phyloP scores from a whole-genome alignment of 1,140 invertebrate species.

The Sinonovacula constricta region DNA sequence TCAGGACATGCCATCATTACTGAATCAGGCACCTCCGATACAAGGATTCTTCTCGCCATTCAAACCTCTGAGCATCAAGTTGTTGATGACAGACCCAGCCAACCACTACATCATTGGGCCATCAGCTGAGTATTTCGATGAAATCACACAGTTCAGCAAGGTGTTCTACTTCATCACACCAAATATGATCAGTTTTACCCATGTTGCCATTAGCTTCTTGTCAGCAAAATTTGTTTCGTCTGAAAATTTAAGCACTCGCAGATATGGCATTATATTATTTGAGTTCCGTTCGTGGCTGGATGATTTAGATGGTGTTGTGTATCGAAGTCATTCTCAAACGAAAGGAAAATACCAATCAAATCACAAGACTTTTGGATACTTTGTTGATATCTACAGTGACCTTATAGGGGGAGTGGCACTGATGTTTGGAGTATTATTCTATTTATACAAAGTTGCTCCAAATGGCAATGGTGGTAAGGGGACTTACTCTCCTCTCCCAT shows the following conservation, averaged over 20 bases:
- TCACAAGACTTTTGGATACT: slow-evolving; percentile 66
- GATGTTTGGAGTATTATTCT: slow-evolving; percentile 64
- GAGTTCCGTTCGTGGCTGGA: slow-evolving; percentile 73
- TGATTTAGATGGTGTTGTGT: slow-evolving; percentile 72
- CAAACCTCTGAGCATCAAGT: slow-evolving; percentile 66
- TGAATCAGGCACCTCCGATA: slow-evolving; percentile 17
- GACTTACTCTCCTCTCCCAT: slow-evolving; percentile 39
- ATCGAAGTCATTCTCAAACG: slow-evolving; percentile 58
- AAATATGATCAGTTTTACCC: slow-evolving; percentile 70
- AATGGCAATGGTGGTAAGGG: slow-evolving; percentile 23
- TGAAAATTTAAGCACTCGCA: slow-evolving; percentile 60
- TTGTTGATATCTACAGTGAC: slow-evolving; percentile 70
- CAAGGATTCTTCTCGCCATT: slow-evolving; percentile 59
- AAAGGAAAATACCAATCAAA: slow-evolving; percentile 62
- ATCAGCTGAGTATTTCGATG: slow-evolving; percentile 69
- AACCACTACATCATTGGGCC: slow-evolving; percentile 68
- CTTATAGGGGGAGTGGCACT: slow-evolving; percentile 65
- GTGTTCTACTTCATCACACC: slow-evolving; percentile 72
- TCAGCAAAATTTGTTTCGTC: slow-evolving; percentile 67
- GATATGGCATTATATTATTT: slow-evolving; percentile 68
- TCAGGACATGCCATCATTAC: slow-evolving; percentile 28
- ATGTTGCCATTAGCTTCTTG: slow-evolving; percentile 60
- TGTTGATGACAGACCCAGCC: slow-evolving; percentile 70
- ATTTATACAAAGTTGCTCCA: slow-evolving; percentile 62
- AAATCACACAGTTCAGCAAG: slow-evolving; percentile 65